Evolutionary conservation across 2,113 vertebrate genomes (phyloP).

Genomic region (Equus przewalskii): DNA sequence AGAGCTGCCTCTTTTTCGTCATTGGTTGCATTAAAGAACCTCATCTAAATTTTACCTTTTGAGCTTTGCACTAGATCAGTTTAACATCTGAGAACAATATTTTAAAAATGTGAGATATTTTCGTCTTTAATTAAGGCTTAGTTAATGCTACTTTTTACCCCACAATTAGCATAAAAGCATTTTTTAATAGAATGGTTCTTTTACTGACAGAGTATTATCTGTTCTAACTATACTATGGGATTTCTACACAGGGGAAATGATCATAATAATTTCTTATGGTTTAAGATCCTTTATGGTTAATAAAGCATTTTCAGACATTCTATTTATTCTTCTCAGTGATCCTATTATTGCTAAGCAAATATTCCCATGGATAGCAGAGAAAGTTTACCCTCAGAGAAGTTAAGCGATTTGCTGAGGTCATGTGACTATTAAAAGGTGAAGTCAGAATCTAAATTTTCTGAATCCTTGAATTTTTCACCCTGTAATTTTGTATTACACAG

Average conservation of each 20-base stretch:
- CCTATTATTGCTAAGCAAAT: slow-evolving; percentile 7
- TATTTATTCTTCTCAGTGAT: slow-evolving; percentile 18
- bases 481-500: not conserved
- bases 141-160: not conserved
- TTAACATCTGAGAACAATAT: not conserved
- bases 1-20: not conserved
- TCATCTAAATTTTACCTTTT: not conserved
- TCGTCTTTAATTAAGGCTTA: slow-evolving; percentile 44
- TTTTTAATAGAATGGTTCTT: slow-evolving; percentile 50
- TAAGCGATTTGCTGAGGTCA: not conserved
- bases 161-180: not conserved
- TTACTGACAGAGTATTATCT: not conserved
- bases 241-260: not conserved
- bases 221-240: slow-evolving; percentile 5
- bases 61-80: not conserved
- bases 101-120: not conserved
- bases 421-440: not conserved
- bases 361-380: not conserved
- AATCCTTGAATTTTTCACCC: not conserved
- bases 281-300: slow-evolving; percentile 47
- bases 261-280: slow-evolving; percentile 38
- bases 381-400: not conserved
- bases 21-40: not conserved
- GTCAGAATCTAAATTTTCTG: slow-evolving; percentile 6
- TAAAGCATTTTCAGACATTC: slow-evolving; percentile 36